These are phyloP conservation scores for Micromesistius poutassou DNA, from an alignment of 2,797 vertebrate genomes.

Conservation along the genomic window DNA sequence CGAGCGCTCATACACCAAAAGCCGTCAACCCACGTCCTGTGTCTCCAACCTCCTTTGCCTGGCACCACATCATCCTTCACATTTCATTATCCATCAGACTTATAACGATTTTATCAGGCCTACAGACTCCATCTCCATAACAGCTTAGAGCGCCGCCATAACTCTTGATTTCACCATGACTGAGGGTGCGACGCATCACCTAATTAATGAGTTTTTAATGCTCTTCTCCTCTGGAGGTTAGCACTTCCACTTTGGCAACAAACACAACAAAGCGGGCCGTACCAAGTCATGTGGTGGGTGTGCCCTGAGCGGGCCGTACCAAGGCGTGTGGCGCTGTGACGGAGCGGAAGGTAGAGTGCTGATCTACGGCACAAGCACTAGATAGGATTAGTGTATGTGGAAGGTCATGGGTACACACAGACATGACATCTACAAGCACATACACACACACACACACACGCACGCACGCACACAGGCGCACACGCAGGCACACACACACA, in stretches of 20 bases:
- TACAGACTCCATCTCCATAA: constrained; percentile 60
- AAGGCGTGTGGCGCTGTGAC: too few relatives aligned
- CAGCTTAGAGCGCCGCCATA: constrained; percentile 62
- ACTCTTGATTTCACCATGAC: constrained; percentile 66
- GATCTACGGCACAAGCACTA: too few relatives aligned
- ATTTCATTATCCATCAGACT: constrained; percentile 69
- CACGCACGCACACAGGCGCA: background rate
- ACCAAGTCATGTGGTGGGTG: constrained; percentile 35
- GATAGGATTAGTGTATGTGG: too few relatives aligned
- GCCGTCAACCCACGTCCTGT: constrained; percentile 37
- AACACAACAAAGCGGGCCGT: constrained; percentile 53
- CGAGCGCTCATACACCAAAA: constrained; percentile 15
- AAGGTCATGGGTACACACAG: too few relatives aligned
- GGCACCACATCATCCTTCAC: constrained; percentile 60
- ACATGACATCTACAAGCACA: too few relatives aligned
- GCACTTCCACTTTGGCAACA: constrained; percentile 64
- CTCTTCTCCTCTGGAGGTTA: constrained; percentile 69
- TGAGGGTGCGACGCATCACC: constrained; percentile 64
- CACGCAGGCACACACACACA: background rate
- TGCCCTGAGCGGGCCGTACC: too few relatives aligned
- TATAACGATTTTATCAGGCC: constrained; percentile 70
- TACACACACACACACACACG: too few relatives aligned
- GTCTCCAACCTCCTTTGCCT: constrained; percentile 53
- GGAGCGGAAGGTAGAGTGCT: too few relatives aligned
- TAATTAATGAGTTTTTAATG: constrained; percentile 79